A percentile compares a stretch with the other conserved stretches of the same genome.
Evolutionary conservation across 2,888 invertebrate species (phyloP).

Genomic region (Temnothorax ravouxi): DNA sequence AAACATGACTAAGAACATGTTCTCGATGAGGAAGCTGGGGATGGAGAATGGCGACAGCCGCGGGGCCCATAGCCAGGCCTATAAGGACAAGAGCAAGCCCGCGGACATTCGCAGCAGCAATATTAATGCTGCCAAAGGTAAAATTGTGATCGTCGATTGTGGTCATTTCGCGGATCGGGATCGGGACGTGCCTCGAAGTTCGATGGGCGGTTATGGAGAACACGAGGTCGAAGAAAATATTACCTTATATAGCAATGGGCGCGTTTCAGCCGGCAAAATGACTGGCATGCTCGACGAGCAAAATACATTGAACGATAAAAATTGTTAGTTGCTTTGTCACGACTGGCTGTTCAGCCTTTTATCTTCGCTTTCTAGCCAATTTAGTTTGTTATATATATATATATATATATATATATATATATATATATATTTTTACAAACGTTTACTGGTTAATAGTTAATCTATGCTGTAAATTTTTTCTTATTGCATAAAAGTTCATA

Average conservation of each 20-base stretch:
- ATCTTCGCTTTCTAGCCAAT: background rate
- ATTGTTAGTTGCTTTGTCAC: background rate
- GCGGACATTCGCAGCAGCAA: slow-evolving; percentile 97
- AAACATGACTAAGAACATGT: slow-evolving; percentile 58
- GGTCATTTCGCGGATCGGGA: background rate
- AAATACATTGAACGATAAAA: background rate
- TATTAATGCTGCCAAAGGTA: slow-evolving; percentile 99
- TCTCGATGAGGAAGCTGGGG: slow-evolving; percentile 85
- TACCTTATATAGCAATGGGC: slow-evolving; percentile 76
- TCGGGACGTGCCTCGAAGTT: background rate
- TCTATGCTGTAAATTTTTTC: no score
- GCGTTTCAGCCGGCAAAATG: background rate
- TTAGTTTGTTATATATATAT: background rate
- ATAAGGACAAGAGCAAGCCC: slow-evolving; percentile 97
- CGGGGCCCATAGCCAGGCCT: slow-evolving; percentile 88
- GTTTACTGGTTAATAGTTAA: no score
- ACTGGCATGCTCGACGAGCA: background rate
- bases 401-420: no score
- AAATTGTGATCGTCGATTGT: slow-evolving; percentile 34
- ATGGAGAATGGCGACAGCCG: slow-evolving; percentile 86
- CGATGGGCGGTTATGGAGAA: background rate
- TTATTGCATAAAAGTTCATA: background rate
- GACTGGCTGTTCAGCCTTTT: background rate
- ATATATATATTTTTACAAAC: no score
- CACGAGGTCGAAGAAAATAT: slow-evolving; percentile 54